phyloP scores from a whole-genome alignment of 2,888 invertebrate genomes.

The Synanthedon tipuliformis region DNA sequence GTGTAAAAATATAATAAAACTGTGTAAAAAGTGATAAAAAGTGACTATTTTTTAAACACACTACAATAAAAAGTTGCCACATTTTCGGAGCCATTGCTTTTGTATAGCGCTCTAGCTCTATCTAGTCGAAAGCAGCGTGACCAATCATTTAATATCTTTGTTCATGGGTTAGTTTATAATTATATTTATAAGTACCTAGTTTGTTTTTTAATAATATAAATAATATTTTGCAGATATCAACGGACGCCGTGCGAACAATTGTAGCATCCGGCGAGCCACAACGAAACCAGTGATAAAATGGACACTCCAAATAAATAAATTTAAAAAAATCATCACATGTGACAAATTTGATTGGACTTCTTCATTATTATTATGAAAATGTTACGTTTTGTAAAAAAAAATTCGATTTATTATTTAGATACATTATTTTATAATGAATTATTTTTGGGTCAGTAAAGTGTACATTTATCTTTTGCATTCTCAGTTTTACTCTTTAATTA shows the following conservation, averaged over 20 bases:
- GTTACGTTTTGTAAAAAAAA: slow-evolving; percentile 31
- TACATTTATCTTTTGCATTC: slow-evolving; percentile 25
- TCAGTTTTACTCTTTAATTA: slow-evolving; percentile 9
- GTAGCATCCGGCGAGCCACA: slow-evolving; percentile 52
- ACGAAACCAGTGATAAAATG: slow-evolving; percentile 53
- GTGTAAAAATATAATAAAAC: too few species aligned
- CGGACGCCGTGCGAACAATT: slow-evolving; percentile 56
- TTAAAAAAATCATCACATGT: slow-evolving; percentile 19
- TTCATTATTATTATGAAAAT: slow-evolving; percentile 21
- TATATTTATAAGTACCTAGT: too few species aligned
- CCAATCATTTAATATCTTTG: too few species aligned
- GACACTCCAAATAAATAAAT: slow-evolving; percentile 27
- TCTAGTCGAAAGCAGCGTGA: too few species aligned
- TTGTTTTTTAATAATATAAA: too few species aligned
- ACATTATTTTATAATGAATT: neutral
- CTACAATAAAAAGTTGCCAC: too few species aligned
- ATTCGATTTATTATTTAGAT: slow-evolving; percentile 19
- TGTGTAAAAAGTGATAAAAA: too few species aligned
- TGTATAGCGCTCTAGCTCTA: too few species aligned
- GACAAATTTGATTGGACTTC: slow-evolving; percentile 21
- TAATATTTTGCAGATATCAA: slow-evolving; percentile 49
- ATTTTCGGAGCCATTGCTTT: too few species aligned
- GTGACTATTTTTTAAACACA: too few species aligned
- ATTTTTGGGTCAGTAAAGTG: slow-evolving; percentile 30
- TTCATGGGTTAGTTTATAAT: too few species aligned